Evolutionary conservation across 1,140 invertebrate genomes (phyloP).

Genomic region (Drosophila nasuta): DNA sequence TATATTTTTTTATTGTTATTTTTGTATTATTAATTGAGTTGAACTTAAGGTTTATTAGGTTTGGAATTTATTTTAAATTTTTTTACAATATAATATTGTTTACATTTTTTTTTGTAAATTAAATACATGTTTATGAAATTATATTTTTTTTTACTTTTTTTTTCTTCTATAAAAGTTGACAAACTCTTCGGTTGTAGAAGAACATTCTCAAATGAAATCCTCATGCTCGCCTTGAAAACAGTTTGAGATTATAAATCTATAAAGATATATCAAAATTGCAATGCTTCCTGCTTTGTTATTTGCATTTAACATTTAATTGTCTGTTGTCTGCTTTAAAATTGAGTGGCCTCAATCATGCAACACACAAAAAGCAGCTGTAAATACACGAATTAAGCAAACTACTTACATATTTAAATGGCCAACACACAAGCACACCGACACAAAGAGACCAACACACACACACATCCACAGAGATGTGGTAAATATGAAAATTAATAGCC

Average conservation of each 20-base stretch:
- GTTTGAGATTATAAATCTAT: neutral
- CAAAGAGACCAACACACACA: neutral
- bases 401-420: conserved; percentile 27
- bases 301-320: neutral
- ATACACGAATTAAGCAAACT: conserved; percentile 29
- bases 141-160: too few species aligned
- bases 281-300: neutral
- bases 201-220: too few species aligned
- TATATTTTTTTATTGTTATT: too few species aligned
- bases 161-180: too few species aligned
- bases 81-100: too few species aligned
- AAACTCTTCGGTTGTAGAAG: too few species aligned
- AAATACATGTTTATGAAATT: too few species aligned
- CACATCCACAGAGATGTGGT: conserved; percentile 2
- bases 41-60: too few species aligned
- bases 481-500: conserved; percentile 70
- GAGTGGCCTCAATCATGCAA: conserved; percentile 1
- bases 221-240: neutral
- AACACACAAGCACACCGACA: conserved; percentile 11
- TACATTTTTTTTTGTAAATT: too few species aligned
- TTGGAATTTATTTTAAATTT: too few species aligned
- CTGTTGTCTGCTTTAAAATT: conserved; percentile 3
- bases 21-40: too few species aligned
- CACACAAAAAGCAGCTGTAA: conserved; percentile 24
- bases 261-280: neutral